Base-by-base conservation (phyloP, 1,140 invertebrate species). In the Lineus longissimus region DNA sequence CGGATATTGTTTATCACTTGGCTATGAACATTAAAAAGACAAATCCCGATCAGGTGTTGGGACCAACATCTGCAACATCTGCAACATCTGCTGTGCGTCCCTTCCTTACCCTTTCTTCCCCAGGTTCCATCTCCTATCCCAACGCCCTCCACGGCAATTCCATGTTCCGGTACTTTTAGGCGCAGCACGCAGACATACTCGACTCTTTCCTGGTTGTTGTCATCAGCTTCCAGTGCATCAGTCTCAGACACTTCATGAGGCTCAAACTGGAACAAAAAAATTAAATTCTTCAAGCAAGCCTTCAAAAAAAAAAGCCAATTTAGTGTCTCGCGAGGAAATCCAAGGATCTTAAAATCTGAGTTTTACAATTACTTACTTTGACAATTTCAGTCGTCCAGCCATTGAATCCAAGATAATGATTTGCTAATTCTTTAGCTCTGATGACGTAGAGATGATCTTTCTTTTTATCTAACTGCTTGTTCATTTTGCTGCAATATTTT, bases 321-420 rank as follows among this genome's bases (percentile, higher is more conserved):
- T n/a, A n/a, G n/a, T n/a, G n/a, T n/a, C n/a, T n/a, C n/a, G n/a
- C n/a, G n/a, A n/a, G n/a, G n/a, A n/a, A n/a, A n/a, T n/a, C n/a
- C n/a, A n/a, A n/a, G n/a, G n/a, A n/a, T n/a, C n/a, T n/a, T n/a
- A n/a, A n/a, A n/a, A n/a, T n/a, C n/a, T n/a, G n/a, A n/a, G n/a
- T n/a, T n/a, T n/a, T n/a, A n/a, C n/a, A 36, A 15, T 15, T 36
- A 15, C 33, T 36, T 36, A 74, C 71, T 40, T 65, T 29, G 55
- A 70, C 69, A 25, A 74, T 63, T 29, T 56, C 30, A 0, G 64
- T 65, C 1, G 66, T 68, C 75, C 75, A 78, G 13, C 73, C 69
- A 66, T 76, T 76, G 61, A 78, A 78, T 6, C 75, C 75, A 4
- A 78, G 59, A 45, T 74, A 78, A 51, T 70, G 65, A 54, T 70